These are phyloP conservation scores for Leptobrachium ailaonicum DNA, from an alignment of 2,113 vertebrate genomes.

Conservation along the genomic window DNA sequence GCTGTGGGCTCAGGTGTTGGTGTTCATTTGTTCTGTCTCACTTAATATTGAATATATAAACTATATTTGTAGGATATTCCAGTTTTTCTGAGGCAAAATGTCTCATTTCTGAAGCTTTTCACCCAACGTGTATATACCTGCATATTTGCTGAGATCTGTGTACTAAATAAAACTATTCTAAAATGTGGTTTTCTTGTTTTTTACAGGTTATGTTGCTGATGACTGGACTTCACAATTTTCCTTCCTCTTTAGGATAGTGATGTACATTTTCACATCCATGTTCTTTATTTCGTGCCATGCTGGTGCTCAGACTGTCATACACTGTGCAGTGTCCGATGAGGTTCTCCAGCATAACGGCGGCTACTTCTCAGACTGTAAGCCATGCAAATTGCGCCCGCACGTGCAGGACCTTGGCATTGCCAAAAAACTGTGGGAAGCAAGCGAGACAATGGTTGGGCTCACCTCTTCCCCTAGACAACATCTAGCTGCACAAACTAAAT, in stretches of 20 bases:
- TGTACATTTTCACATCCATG: slow-evolving; percentile 75
- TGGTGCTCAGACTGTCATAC: slow-evolving; percentile 72
- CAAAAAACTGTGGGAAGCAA: slow-evolving; percentile 78
- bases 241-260: slow-evolving; percentile 68
- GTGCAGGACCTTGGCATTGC: slow-evolving; percentile 71
- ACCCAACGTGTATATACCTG: too few species aligned
- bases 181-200: background rate
- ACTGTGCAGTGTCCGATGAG: slow-evolving; percentile 71
- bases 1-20: too few species aligned
- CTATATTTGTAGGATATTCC: too few species aligned
- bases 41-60: too few species aligned
- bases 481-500: slow-evolving; percentile 21
- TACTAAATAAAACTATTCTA: too few species aligned
- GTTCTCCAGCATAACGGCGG: slow-evolving; percentile 66
- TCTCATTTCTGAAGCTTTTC: too few species aligned
- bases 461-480: slow-evolving; percentile 49
- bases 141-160: too few species aligned
- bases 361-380: slow-evolving; percentile 71
- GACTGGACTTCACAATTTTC: slow-evolving; percentile 72
- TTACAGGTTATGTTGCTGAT: slow-evolving; percentile 72
- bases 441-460: slow-evolving; percentile 72
- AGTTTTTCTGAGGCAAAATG: too few species aligned
- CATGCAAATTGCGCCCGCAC: slow-evolving; percentile 61
- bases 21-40: too few species aligned
- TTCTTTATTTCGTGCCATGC: slow-evolving; percentile 70